Conservation (phyloP, 1,140 invertebrate species). For the Trypoxylus dichotomus region DNA sequence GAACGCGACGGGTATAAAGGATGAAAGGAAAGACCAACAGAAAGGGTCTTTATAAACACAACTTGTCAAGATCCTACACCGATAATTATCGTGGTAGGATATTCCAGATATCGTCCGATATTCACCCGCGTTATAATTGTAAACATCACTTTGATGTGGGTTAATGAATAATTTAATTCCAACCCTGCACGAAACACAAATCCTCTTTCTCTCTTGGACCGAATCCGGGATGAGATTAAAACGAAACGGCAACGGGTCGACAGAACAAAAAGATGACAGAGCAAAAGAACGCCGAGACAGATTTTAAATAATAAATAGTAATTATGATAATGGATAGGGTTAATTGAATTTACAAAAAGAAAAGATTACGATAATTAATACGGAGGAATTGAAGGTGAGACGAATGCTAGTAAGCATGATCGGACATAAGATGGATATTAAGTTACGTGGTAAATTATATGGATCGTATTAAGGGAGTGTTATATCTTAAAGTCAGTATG, state of each 20-base stretch:
- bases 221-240: not conserved
- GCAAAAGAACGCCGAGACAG: not conserved
- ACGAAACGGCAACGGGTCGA: not conserved
- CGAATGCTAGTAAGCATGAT: not conserved
- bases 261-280: not conserved
- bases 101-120: constrained; percentile 13
- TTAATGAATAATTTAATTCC: constrained; percentile 23
- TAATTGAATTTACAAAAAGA: constrained; percentile 13
- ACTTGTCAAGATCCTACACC: constrained; percentile 21
- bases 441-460: not conserved
- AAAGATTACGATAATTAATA: not conserved
- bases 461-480: not conserved
- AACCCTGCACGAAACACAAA: not conserved
- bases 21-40: not conserved
- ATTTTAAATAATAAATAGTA: constrained; percentile 19
- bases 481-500: too few relatives aligned
- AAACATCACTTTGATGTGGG: constrained; percentile 20
- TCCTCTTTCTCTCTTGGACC: not conserved
- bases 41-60: constrained; percentile 22
- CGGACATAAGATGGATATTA: not conserved
- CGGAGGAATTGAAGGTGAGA: not conserved
- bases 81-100: constrained; percentile 5
- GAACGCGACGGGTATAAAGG: not conserved
- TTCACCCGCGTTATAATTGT: constrained; percentile 21
- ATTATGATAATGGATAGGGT: not conserved